Conservation (phyloP, 2,113 vertebrate genomes). For the Sakesphorus luctuosus region DNA sequence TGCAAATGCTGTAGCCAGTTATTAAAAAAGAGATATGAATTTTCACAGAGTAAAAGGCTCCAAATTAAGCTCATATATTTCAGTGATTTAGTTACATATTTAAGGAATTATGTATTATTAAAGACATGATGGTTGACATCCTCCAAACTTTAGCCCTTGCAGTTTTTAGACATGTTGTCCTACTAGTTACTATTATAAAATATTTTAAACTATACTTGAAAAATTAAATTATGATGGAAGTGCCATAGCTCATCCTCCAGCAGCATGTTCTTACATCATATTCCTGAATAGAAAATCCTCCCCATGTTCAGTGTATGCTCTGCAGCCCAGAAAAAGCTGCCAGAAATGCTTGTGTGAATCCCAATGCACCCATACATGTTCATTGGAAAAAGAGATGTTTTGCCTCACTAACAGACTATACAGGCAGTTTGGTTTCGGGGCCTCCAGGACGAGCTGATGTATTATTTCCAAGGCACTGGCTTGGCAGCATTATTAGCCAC, state of each 20-base stretch:
- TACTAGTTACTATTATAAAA: constrained; percentile 5
- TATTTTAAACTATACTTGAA: background rate
- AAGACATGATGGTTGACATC: background rate
- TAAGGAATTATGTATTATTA: constrained; percentile 48
- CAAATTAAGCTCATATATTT: constrained; percentile 35
- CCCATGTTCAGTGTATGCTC: background rate
- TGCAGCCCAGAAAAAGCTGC: constrained; percentile 60
- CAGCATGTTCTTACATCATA: constrained; percentile 10
- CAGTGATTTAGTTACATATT: constrained; percentile 15
- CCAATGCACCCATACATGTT: background rate
- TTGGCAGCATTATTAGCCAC: background rate
- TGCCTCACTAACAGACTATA: constrained; percentile 17
- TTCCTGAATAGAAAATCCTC: constrained; percentile 26
- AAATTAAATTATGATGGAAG: constrained; percentile 10
- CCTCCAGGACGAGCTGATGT: constrained; percentile 8
- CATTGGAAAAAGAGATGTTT: constrained; percentile 44
- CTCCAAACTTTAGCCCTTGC: background rate
- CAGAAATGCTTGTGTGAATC: constrained; percentile 46
- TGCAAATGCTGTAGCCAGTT: background rate
- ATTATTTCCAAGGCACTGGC: background rate
- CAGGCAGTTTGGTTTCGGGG: constrained; percentile 38
- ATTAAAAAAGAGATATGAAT: constrained; percentile 7
- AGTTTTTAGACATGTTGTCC: background rate
- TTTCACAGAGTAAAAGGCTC: constrained; percentile 8
- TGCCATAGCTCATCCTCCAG: background rate